These are phyloP conservation scores for Melanostigma gelatinosum DNA, from an alignment of 2,113 vertebrate genomes.

Conservation along the genomic window DNA sequence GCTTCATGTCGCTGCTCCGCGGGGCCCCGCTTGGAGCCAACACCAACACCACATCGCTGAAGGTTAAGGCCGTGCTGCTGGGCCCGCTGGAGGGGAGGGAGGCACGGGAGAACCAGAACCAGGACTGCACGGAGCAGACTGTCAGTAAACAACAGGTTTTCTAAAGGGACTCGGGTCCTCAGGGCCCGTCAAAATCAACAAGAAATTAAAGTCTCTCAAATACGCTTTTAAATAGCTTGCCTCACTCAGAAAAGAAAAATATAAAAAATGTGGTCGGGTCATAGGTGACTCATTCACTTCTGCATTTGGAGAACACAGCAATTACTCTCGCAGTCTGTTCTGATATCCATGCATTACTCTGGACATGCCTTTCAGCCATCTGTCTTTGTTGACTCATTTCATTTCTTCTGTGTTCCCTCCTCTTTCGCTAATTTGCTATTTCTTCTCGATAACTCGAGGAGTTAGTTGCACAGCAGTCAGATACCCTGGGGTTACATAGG, in stretches of 20 bases:
- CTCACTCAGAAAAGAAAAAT: background rate
- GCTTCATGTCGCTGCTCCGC: no score
- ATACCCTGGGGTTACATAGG: constrained; percentile 53
- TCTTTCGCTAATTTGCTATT: constrained; percentile 25
- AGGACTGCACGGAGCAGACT: no score
- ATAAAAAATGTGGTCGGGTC: background rate
- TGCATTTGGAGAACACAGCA: constrained; percentile 10
- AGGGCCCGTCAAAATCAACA: background rate
- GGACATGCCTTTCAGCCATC: constrained; percentile 50
- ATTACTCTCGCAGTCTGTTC: constrained; percentile 39
- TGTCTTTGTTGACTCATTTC: constrained; percentile 54
- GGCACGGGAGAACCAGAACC: no score
- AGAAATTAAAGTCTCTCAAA: background rate
- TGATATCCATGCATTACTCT: constrained; percentile 42
- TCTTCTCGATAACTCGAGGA: constrained; percentile 35
- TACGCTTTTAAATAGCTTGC: constrained; percentile 21
- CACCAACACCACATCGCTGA: no score
- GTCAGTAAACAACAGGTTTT: no score
- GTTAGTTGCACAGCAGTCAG: constrained; percentile 44
- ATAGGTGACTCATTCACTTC: constrained; percentile 43
- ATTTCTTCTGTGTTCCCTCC: constrained; percentile 23
- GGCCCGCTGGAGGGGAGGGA: no score
- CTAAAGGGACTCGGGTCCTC: background rate
- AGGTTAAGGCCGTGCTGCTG: no score
- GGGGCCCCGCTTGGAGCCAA: no score